phyloP scores from a whole-genome alignment of 2,888 invertebrate species.

The Rhorus exstirpatorius region DNA sequence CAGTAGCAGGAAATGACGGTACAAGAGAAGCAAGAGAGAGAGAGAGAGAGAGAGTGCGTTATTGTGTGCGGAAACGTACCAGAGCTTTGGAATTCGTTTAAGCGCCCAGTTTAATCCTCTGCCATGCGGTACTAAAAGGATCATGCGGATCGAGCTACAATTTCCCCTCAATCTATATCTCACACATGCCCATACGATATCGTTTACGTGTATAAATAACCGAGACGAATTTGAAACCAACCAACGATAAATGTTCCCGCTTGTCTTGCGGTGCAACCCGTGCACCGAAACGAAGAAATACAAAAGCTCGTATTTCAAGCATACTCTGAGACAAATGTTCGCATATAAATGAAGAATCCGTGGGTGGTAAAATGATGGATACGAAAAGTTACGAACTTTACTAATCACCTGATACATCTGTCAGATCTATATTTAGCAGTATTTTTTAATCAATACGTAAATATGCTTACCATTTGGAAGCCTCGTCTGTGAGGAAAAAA shows the following conservation, averaged over 20 bases:
- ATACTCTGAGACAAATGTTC: no score
- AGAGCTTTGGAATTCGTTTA: conserved; percentile 58
- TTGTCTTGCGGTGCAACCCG: background rate
- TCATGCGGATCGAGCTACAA: conserved; percentile 49
- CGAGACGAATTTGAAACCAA: background rate
- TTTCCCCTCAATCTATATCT: background rate
- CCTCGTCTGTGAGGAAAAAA: no score
- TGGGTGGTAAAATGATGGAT: no score
- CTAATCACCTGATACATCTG: no score
- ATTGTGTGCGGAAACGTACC: background rate
- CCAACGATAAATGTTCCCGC: background rate
- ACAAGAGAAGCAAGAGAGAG: background rate
- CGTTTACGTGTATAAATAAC: background rate
- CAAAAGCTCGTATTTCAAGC: no score
- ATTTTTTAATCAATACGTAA: no score
- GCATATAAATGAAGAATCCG: no score
- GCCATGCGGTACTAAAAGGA: conserved; percentile 36
- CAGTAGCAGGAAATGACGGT: conserved; percentile 28
- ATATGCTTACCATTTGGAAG: no score
- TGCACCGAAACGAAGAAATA: no score
- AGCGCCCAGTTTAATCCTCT: conserved; percentile 54
- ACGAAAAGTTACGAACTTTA: background rate
- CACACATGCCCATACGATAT: no score
- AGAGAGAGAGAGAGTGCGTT: conserved; percentile 14
- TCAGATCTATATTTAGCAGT: no score